Percentiles rank a stretch among this genome's conserved stretches.
Conservation (phyloP, 1,140 invertebrate genomes). For the Leptinotarsa lineolata region DNA sequence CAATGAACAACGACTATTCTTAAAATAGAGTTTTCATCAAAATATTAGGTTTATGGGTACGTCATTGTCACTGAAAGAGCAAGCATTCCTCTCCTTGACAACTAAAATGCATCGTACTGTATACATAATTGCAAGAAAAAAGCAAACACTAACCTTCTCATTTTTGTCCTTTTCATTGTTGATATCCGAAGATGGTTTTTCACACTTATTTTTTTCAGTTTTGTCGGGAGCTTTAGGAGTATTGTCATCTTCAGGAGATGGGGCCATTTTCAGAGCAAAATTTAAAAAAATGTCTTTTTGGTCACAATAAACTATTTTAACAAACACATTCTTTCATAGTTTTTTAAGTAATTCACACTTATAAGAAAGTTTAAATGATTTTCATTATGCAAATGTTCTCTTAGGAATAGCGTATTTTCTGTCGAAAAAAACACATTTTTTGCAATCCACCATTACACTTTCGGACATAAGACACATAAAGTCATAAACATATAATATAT, state of each 20-base stretch:
- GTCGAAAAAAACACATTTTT: slow-evolving; percentile 46
- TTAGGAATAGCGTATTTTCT: slow-evolving; percentile 11
- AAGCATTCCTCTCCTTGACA: no score
- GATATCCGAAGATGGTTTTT: slow-evolving; percentile 33
- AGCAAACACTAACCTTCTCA: slow-evolving; percentile 37
- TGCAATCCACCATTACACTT: slow-evolving; percentile 45
- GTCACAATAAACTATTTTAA: slow-evolving; percentile 15
- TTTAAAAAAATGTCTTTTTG: slow-evolving; percentile 33
- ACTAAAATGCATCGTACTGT: no score
- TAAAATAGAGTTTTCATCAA: no score
- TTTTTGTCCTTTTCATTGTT: slow-evolving; percentile 40
- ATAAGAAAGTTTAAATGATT: not conserved
- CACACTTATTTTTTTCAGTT: slow-evolving; percentile 56
- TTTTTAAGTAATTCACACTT: slow-evolving; percentile 20
- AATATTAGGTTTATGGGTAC: no score
- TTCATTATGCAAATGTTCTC: slow-evolving; percentile 1
- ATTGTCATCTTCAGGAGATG: slow-evolving; percentile 71
- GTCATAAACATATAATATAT: no score
- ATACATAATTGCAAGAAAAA: no score
- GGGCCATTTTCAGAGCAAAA: slow-evolving; percentile 61
- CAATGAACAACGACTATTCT: no score
- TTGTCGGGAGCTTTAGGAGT: slow-evolving; percentile 71
- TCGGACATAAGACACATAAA: slow-evolving; percentile 25
- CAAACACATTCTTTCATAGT: slow-evolving; percentile 19
- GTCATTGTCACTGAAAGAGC: no score